Conservation (phyloP, 1,140 invertebrate genomes). For the Ceratina japonica region DNA sequence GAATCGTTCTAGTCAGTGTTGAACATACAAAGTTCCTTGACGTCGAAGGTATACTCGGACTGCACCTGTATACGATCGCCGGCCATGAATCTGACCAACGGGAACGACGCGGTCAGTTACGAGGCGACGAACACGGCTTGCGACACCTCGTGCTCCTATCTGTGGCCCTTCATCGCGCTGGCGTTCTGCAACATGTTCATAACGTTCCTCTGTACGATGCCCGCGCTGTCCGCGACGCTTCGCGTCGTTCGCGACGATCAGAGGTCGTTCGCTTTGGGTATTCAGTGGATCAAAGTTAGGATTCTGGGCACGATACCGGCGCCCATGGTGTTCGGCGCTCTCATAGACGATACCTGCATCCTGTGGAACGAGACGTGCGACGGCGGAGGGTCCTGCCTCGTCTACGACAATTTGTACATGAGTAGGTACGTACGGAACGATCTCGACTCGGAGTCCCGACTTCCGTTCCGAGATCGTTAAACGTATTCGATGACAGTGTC, state of each 20-base stretch:
- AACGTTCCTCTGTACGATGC: slow-evolving; percentile 89
- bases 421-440: slow-evolving; percentile 80
- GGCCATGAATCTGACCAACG: slow-evolving; percentile 49
- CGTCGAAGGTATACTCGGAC: slow-evolving; percentile 78
- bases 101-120: slow-evolving; percentile 72
- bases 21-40: no score
- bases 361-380: slow-evolving; percentile 86
- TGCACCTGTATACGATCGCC: slow-evolving; percentile 80
- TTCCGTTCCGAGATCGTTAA: not conserved
- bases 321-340: slow-evolving; percentile 90
- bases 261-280: slow-evolving; percentile 90
- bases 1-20: no score
- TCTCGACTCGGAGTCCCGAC: not conserved
- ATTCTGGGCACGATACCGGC: slow-evolving; percentile 91
- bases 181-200: slow-evolving; percentile 87
- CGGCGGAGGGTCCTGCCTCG: slow-evolving; percentile 83
- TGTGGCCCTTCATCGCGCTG: slow-evolving; percentile 84
- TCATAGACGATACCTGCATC: slow-evolving; percentile 91
- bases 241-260: slow-evolving; percentile 90
- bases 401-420: slow-evolving; percentile 86
- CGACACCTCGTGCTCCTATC: slow-evolving; percentile 81
- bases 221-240: slow-evolving; percentile 87
- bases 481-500: not conserved
- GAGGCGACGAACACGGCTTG: slow-evolving; percentile 84
- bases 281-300: slow-evolving; percentile 92